Conservation (phyloP, 2,888 invertebrate genomes). For the Dyspetes luteomarginatus region DNA sequence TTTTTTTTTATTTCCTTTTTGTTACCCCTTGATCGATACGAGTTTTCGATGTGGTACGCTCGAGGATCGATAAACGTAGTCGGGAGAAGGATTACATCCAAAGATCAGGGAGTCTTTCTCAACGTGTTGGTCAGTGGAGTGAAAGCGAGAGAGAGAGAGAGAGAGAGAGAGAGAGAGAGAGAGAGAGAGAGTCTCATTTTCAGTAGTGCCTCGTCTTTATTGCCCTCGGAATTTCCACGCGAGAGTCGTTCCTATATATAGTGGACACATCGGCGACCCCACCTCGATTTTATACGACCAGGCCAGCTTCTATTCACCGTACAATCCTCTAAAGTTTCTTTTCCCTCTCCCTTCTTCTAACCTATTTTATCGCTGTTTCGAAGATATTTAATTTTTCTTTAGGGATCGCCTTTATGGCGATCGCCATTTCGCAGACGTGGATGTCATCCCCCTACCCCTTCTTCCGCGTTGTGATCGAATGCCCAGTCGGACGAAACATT, state of each 20-base stretch:
- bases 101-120: conserved; percentile 46
- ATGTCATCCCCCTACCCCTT: conserved; percentile 6
- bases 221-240: conserved; percentile 63
- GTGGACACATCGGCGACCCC: conserved; percentile 54
- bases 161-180: conserved; percentile 31
- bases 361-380: conserved; percentile 77
- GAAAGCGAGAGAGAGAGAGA: conserved; percentile 25
- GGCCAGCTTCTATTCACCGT: conserved; percentile 52
- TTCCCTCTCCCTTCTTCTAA: too few species aligned
- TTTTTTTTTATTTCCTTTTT: conserved; percentile 20
- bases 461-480: conserved; percentile 28
- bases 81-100: conserved; percentile 11
- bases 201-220: conserved; percentile 71
- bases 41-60: conserved; percentile 51
- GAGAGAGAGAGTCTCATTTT: conserved; percentile 65
- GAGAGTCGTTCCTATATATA: conserved; percentile 45
- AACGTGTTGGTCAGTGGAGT: conserved; percentile 51
- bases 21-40: conserved; percentile 54
- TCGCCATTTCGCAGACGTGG: conserved; percentile 66
- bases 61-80: conserved; percentile 29
- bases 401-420: conserved; percentile 73
- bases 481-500: conserved; percentile 21
- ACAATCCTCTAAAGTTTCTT: conserved; percentile 74
- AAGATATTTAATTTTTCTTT: conserved; percentile 80
- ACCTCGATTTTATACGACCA: conserved; percentile 52